Base-by-base conservation (phyloP, 2,888 invertebrate genomes). In the Busseola fusca region DNA sequence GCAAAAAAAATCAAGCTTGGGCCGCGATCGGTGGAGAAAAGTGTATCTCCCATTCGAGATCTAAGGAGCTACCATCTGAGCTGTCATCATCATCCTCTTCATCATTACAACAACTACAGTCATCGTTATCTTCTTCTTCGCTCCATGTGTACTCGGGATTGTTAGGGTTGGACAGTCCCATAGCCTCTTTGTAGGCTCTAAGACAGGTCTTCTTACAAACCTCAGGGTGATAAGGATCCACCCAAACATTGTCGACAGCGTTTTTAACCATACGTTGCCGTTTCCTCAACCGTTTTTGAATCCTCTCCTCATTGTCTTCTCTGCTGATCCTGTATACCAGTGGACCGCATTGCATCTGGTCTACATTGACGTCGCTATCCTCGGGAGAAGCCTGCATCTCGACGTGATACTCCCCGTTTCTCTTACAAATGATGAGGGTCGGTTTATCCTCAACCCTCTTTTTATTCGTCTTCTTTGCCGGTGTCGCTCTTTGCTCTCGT, bases 11-110 rank as follows among this genome's bases (percentile, higher is more conserved):
- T 63, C 21, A 79, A 40, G 30, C 1, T 54, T 76, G 68, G 12
- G 54, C 76, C 64, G 87, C 85, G 74, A 80, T 87, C 0, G 94
- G 94, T 18, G 94, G 94, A 3, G 94, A 91, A 74, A 93, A 95
- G 68, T 93, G 92, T 65, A 95, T 88, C 79, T 94, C 94, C 94
- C 94, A 95, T 74, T 95, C 92, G 1, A 93, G 80, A 69, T 92
- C 93, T 52, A 93, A 84, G 1, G 93, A 94, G 69, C 90, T 91
- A 59, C 88, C 89, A n/a, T 89, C 88, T 3, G 93, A 91, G 58
- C 84, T 88, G 3, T 82, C 68, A 52, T 88, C 87, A 3, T 87
- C 84, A n/a, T 89, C 88, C 10, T 86, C 74, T 34, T 57, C 30
- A 16, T 12, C 52, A 27, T 62, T 25, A 68, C 69, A 74, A 79